Base-by-base conservation (phyloP, 2,888 invertebrate species). In the Pinctada fucata region DNA sequence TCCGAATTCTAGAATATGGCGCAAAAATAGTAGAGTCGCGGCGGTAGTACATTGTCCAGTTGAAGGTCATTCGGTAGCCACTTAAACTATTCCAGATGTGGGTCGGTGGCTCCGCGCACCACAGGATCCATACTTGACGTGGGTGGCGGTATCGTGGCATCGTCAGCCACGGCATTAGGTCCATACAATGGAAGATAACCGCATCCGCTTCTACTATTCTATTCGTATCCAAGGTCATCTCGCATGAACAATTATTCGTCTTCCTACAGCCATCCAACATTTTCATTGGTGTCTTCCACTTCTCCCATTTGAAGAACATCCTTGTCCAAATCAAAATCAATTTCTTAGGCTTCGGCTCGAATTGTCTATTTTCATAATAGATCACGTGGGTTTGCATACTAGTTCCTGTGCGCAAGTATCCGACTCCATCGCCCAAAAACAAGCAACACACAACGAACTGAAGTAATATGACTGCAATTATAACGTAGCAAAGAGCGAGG, bases 11-110 rank as follows among this genome's bases (percentile, higher is more conserved):
- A 2, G 87, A 88, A 76, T 88, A 88, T 1, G 83, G 82, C 31
- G 84, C 84, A 0, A 80, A 79, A 4, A 89, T 83, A 52, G 86
- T 85, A 0, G 89, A 83, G 75, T 89, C 88, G 49, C 77, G 70
- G 31, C 88, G 78, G 77, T 88, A 87, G 81, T 83, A 85, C 6
- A 82, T 80, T 0, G 89, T 89, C 89, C 88, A 89, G 78, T 89
- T 89, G 75, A 89, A 88, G 6, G 86, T 47, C 0, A 83, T 83
- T 45, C 83, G 83, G 5, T 86, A 80, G 45, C 80, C 76, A 3
- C 51, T 74, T 13, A 84, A 72, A 69, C 84, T 80, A 47, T 87
- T 80, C 63, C 84, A 87, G 4, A 86, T 79, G 45, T 85, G 79
- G 3, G 84, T 81, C 3, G 88, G 86, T 1, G 89, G 89, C 75